These are phyloP conservation scores for Rhipidura dahli DNA, from an alignment of 2,113 vertebrate species.

Conservation along the genomic window DNA sequence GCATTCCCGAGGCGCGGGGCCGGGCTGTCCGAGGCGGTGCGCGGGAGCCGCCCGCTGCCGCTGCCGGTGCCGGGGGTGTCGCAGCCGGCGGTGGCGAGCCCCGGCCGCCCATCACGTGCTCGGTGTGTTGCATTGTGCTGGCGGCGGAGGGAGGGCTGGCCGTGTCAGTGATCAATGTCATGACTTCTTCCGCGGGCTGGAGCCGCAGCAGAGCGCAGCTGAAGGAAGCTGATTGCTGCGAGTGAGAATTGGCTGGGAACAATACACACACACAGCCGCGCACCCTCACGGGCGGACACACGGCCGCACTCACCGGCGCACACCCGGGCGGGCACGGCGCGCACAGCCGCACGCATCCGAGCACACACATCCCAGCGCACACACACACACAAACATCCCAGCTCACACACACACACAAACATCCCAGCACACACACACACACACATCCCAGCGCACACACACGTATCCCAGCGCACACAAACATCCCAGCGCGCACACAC, in stretches of 20 bases:
- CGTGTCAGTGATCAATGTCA: conserved; percentile 81
- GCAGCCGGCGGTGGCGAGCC: neutral
- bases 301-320: neutral
- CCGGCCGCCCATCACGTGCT: conserved; percentile 62
- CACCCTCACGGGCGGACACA: neutral
- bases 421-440: neutral
- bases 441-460: neutral
- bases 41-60: neutral
- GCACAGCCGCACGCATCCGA: neutral
- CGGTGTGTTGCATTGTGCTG: conserved; percentile 45
- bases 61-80: neutral
- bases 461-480: no score
- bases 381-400: neutral
- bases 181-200: conserved; percentile 84
- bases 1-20: neutral
- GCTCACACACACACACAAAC: neutral
- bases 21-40: neutral
- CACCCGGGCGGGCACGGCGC: neutral
- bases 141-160: conserved; percentile 53
- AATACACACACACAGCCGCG: neutral
- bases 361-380: neutral
- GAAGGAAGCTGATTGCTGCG: conserved; percentile 75
- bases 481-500: neutral
- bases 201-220: conserved; percentile 67
- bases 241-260: conserved; percentile 53